Evolutionary conservation across 2,888 invertebrate species (phyloP).

Genomic region (Oscheius onirici): DNA sequence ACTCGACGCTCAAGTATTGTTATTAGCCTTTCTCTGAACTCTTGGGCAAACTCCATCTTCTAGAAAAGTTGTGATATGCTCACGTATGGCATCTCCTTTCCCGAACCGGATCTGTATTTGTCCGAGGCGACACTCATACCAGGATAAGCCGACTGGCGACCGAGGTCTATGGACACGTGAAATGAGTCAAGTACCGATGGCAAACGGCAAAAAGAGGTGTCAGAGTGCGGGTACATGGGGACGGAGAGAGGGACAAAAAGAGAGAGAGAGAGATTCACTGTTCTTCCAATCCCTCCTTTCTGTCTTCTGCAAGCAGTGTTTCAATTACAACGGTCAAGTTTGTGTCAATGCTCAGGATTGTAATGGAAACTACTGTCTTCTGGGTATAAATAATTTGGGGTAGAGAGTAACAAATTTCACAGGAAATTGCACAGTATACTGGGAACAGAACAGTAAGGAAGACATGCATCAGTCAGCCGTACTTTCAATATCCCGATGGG

Average conservation of each 20-base stretch:
- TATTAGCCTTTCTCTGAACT: too few relatives aligned
- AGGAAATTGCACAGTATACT: slow-evolving; percentile 15
- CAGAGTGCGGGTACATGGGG: too few relatives aligned
- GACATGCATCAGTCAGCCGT: slow-evolving; percentile 17
- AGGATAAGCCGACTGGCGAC: slow-evolving; percentile 13
- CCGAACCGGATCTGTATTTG: slow-evolving; percentile 30
- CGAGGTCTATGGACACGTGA: background rate
- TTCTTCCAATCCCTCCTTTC: too few relatives aligned
- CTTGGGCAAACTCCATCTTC: background rate
- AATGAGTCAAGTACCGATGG: too few relatives aligned
- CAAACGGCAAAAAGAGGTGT: too few relatives aligned
- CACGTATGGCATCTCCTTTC: slow-evolving; percentile 20
- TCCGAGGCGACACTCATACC: slow-evolving; percentile 19
- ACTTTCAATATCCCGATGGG: slow-evolving; percentile 44
- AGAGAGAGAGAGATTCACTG: too few relatives aligned
- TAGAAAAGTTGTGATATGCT: background rate
- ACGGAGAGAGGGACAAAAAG: too few relatives aligned
- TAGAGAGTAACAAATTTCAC: background rate
- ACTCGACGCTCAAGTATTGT: too few relatives aligned
- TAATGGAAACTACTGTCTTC: slow-evolving; percentile 34
- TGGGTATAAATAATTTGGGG: background rate
- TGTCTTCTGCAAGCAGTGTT: slow-evolving; percentile 43
- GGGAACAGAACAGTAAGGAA: slow-evolving; percentile 15
- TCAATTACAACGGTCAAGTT: slow-evolving; percentile 48
- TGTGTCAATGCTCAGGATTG: slow-evolving; percentile 49